A percentile compares a stretch with the other conserved stretches of the same genome.
phyloP scores from a whole-genome alignment of 2,888 invertebrate species.

The Acrobasis suavella region DNA sequence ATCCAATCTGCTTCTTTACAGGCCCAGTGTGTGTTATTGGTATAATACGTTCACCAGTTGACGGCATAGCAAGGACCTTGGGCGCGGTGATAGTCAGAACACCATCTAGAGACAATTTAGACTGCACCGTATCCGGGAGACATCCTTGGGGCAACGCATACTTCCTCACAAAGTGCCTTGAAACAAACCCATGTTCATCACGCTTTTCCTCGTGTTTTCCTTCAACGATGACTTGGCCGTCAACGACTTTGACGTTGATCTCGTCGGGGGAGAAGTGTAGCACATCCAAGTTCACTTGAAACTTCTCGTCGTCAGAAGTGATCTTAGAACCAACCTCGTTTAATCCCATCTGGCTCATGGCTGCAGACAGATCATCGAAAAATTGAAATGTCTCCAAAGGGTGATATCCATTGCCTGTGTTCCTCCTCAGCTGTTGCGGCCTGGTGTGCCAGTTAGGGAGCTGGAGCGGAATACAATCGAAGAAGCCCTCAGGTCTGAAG shows the following conservation, averaged over 20 bases:
- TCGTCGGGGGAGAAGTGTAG: constrained; percentile 90
- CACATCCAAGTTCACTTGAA: constrained; percentile 88
- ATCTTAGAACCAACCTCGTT: constrained; percentile 71
- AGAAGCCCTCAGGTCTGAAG: constrained; percentile 33
- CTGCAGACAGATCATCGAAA: constrained; percentile 56
- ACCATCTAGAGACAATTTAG: constrained; percentile 89
- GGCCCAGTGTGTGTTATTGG: constrained; percentile 84
- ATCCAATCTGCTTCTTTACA: constrained; percentile 58
- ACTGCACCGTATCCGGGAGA: constrained; percentile 86
- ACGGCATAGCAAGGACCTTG: constrained; percentile 62
- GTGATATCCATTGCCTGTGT: constrained; percentile 44
- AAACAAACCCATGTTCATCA: constrained; percentile 88
- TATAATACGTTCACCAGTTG: constrained; percentile 79
- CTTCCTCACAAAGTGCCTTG: constrained; percentile 87
- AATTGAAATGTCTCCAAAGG: constrained; percentile 51
- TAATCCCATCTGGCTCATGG: constrained; percentile 64
- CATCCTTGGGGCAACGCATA: constrained; percentile 89
- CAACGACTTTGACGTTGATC: constrained; percentile 87
- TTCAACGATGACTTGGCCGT: constrained; percentile 86
- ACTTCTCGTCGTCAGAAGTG: constrained; percentile 78
- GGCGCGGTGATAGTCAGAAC: constrained; percentile 89
- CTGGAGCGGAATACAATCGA: constrained; percentile 36
- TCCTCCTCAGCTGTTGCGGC: constrained; percentile 39
- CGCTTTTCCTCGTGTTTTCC: constrained; percentile 90
- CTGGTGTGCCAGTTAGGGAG: constrained; percentile 39